Conservation (phyloP, 2,113 vertebrate species). For the Geococcyx californianus region DNA sequence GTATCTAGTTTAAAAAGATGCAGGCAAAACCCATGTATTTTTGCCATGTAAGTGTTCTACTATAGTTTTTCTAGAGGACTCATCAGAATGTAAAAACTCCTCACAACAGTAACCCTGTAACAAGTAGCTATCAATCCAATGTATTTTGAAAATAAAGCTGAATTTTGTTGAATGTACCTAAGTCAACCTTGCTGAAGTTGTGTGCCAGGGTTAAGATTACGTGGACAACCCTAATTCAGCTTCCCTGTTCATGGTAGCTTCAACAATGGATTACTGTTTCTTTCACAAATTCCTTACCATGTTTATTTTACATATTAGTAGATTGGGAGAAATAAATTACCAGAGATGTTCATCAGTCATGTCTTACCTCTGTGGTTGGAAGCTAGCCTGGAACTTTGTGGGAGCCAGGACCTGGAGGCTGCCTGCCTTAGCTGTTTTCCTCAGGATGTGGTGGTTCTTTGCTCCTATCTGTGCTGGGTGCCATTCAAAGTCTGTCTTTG, state of each 20-base stretch:
- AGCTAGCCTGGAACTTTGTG: not conserved
- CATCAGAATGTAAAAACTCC: not conserved
- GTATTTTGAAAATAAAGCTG: not conserved
- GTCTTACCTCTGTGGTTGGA: not conserved
- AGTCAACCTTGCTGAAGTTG: not conserved
- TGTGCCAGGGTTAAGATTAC: not conserved
- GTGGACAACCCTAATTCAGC: not conserved
- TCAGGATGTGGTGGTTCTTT: not conserved
- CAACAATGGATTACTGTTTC: not conserved
- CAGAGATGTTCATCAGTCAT: not conserved
- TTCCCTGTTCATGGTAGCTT: not conserved
- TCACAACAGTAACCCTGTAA: not conserved
- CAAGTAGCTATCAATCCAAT: not conserved
- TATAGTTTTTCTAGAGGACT: not conserved
- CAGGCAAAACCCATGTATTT: accelerated
- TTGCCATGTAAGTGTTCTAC: not conserved
- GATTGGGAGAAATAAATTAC: not conserved
- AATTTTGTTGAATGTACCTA: not conserved
- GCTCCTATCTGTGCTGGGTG: not conserved
- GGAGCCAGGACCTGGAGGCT: not conserved
- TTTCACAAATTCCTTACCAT: not conserved
- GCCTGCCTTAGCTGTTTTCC: not conserved
- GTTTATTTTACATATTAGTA: not conserved
- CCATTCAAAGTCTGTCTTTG: not conserved
- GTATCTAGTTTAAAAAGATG: not conserved